phyloP scores from a whole-genome alignment of 2,888 invertebrate genomes.

The Lordiphosa fenestrarum region DNA sequence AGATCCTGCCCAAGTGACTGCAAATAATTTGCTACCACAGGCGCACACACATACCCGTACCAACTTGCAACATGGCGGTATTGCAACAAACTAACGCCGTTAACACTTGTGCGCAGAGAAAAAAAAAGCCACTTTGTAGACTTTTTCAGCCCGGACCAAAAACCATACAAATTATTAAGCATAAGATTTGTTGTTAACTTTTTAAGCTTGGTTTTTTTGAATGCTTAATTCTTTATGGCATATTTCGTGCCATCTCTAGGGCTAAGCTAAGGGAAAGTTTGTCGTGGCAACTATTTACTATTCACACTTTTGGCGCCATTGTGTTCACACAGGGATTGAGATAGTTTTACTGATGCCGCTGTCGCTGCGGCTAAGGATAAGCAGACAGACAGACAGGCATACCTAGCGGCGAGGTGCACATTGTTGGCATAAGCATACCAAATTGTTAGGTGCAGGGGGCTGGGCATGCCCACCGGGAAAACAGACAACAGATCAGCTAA shows the following conservation, averaged over 20 bases:
- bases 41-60: constrained; percentile 3
- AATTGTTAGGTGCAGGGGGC: not conserved
- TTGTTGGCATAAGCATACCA: constrained; percentile 27
- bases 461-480: constrained; percentile 1
- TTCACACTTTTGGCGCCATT: constrained; percentile 48
- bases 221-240: too few relatives aligned
- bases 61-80: constrained; percentile 21
- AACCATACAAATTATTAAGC: too few relatives aligned
- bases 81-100: constrained; percentile 36
- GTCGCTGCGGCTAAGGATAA: not conserved
- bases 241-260: constrained; percentile 19
- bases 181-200: too few relatives aligned
- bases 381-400: not conserved
- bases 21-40: constrained; percentile 46
- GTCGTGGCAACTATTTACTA: constrained; percentile 55
- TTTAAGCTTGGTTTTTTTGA: not conserved
- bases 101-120: constrained; percentile 46
- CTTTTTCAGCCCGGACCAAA: constrained; percentile 25
- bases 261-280: constrained; percentile 6
- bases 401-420: constrained; percentile 6
- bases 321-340: constrained; percentile 43
- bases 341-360: constrained; percentile 32
- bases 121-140: constrained; percentile 59
- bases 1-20: constrained; percentile 51
- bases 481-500: constrained; percentile 2